Base-by-base conservation (phyloP, 2,888 invertebrate species). In the Ecliptopera silaceata region DNA sequence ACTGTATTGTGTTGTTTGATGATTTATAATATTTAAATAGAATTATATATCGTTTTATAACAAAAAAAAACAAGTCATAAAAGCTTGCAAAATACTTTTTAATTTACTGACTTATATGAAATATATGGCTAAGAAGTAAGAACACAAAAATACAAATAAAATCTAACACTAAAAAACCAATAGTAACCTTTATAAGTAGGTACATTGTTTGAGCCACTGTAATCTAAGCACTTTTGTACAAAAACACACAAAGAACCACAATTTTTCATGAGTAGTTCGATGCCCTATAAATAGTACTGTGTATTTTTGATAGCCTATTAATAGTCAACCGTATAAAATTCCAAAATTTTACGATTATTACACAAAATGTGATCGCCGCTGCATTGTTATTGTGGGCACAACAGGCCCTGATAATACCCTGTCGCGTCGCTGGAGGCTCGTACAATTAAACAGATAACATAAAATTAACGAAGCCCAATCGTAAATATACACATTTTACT, bases 361-460 rank as follows among this genome's bases (percentile, higher is more conserved):
- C 64, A 65, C 67, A 67, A 69, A 69, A 51, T 48, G 59, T 70
- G 71, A 74, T 72, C 67, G 69, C 70, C 69, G 70, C 67, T 61
- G 65, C 68, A 70, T 71, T 70, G 74, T 74, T 72, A 74, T 74
- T 71, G 63, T 63, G 70, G 22, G 71, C 59, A 69, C 71, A 65
- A 65, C 56, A 66, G 61, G 61, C 66, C 56, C 61, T 62, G 72
- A 75, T 78, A 71, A 71, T 70, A 68, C 58, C 32, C 65, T 26
- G 64, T 66, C 64, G 66, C 64, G 70, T 71, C 71, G 77, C 76
- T 77, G 67, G 77, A 72, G 79, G 77, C 80, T 77, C 75, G 65
- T 77, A 83, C 82, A 85, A 86, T 89, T 86, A 84, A 80, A 82
- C 74, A 82, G 88, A 86, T 87, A 84, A 83, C 82, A 84, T 86